These are phyloP conservation scores for Mesochorus sp. DNA, from an alignment of 2,888 invertebrate genomes.

Conservation along the genomic window DNA sequence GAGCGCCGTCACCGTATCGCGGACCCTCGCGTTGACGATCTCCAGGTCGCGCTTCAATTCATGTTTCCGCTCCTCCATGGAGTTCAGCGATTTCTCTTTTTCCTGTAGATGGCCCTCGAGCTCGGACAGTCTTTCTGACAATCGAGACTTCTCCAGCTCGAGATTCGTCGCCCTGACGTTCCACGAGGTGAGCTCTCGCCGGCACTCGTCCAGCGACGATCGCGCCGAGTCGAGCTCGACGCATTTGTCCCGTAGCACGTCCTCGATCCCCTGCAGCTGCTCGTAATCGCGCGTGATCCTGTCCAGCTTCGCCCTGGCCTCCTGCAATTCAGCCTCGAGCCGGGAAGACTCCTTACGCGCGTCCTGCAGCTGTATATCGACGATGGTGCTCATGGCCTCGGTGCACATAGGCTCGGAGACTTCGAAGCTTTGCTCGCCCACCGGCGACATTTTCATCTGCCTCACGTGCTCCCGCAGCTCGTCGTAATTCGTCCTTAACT, in stretches of 20 bases:
- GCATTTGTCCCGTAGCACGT: neutral
- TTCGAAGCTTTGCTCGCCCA: slow-evolving; percentile 76
- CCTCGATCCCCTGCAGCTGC: slow-evolving; percentile 27
- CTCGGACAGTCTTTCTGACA: slow-evolving; percentile 26
- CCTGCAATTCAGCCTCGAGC: slow-evolving; percentile 60
- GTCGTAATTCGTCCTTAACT: slow-evolving; percentile 73
- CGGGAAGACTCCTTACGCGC: slow-evolving; percentile 76
- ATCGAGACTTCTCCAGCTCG: slow-evolving; percentile 37
- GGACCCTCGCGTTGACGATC: slow-evolving; percentile 25
- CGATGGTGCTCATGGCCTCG: slow-evolving; percentile 76
- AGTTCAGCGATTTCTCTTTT: slow-evolving; percentile 55
- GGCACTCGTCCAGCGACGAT: neutral
- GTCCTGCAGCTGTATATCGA: slow-evolving; percentile 80
- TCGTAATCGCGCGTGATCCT: slow-evolving; percentile 25
- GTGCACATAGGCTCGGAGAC: slow-evolving; percentile 69
- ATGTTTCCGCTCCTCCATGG: slow-evolving; percentile 30
- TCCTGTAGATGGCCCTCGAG: slow-evolving; percentile 53
- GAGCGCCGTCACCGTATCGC: slow-evolving; percentile 55
- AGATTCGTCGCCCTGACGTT: neutral
- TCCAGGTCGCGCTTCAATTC: slow-evolving; percentile 52
- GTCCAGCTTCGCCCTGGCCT: slow-evolving; percentile 46
- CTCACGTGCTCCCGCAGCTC: slow-evolving; percentile 73
- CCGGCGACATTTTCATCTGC: slow-evolving; percentile 66
- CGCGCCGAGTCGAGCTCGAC: neutral
- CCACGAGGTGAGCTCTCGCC: slow-evolving; percentile 6